phyloP scores from a whole-genome alignment of 2,888 invertebrate species.

The Periphyllus acericola region DNA sequence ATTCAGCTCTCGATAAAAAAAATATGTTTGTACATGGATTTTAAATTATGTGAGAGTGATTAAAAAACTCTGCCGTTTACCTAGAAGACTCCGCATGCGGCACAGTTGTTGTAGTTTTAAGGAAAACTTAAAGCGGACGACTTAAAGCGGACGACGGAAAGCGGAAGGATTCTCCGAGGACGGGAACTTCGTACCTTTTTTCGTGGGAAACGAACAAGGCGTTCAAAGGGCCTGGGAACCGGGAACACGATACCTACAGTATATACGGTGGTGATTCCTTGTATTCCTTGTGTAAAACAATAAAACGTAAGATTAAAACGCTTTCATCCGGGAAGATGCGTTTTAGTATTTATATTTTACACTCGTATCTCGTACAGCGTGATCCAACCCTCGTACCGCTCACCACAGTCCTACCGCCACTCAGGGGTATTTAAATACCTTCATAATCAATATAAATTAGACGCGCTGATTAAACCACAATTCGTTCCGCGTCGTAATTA shows the following conservation, averaged over 20 bases:
- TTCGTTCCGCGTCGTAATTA: background rate
- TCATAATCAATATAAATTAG: conserved; percentile 9
- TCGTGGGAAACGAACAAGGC: background rate
- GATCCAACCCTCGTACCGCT: too few relatives aligned
- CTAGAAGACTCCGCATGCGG: too few relatives aligned
- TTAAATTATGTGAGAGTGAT: too few relatives aligned
- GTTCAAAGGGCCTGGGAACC: background rate
- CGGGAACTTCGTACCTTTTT: background rate
- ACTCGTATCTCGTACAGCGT: too few relatives aligned
- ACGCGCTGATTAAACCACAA: background rate
- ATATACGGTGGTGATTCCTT: background rate
- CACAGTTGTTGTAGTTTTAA: too few relatives aligned
- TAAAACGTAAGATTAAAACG: conserved; percentile 3
- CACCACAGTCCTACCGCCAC: too few relatives aligned
- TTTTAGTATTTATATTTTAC: background rate
- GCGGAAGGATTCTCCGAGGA: background rate
- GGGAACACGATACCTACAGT: background rate
- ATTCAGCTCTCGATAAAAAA: too few relatives aligned
- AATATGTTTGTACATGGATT: too few relatives aligned
- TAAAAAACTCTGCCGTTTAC: too few relatives aligned
- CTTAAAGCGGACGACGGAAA: too few relatives aligned
- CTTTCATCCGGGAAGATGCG: background rate
- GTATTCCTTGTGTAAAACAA: background rate
- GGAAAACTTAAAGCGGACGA: too few relatives aligned
- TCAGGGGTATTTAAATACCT: background rate